Percentiles rank a stretch among this genome's conserved stretches.
phyloP scores from a whole-genome alignment of 2,113 vertebrate genomes.

The Smithornis capensis region DNA sequence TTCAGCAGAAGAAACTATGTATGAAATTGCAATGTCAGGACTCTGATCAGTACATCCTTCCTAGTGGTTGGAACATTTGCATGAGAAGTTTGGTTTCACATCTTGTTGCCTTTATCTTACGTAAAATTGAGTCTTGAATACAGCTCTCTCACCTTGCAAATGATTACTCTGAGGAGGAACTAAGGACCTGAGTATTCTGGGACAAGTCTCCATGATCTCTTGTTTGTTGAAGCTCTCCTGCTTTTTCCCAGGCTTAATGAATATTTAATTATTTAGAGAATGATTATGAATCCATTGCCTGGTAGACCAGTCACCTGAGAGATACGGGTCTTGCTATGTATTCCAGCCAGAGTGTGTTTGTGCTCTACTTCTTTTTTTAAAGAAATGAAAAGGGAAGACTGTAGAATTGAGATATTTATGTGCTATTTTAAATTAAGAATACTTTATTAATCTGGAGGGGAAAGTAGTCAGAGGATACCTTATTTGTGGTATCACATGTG shows the following conservation, averaged over 20 bases:
- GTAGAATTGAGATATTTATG: not conserved
- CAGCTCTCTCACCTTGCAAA: not conserved
- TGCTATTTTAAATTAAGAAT: not conserved
- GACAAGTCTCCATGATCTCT: not conserved
- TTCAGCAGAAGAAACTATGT: not conserved
- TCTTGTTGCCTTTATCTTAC: not conserved
- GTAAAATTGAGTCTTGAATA: not conserved
- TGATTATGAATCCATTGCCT: conserved; percentile 5
- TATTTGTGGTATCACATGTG: not conserved
- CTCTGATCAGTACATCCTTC: not conserved
- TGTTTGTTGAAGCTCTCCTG: not conserved
- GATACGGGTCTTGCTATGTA: not conserved
- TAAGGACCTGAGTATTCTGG: not conserved
- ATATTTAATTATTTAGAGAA: conserved; percentile 30
- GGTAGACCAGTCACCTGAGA: not conserved
- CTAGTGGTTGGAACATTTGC: not conserved
- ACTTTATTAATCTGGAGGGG: not conserved
- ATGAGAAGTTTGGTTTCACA: not conserved
- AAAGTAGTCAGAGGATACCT: not conserved
- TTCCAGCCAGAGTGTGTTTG: not conserved
- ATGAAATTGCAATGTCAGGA: rapidly evolving
- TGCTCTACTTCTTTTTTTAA: not conserved
- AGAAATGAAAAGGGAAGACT: not conserved
- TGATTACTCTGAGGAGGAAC: not conserved
- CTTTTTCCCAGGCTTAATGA: not conserved